A percentile compares a stretch with the other conserved stretches of the same genome.
phyloP scores from a whole-genome alignment of 2,888 invertebrate genomes.

The Dusona sp. region DNA sequence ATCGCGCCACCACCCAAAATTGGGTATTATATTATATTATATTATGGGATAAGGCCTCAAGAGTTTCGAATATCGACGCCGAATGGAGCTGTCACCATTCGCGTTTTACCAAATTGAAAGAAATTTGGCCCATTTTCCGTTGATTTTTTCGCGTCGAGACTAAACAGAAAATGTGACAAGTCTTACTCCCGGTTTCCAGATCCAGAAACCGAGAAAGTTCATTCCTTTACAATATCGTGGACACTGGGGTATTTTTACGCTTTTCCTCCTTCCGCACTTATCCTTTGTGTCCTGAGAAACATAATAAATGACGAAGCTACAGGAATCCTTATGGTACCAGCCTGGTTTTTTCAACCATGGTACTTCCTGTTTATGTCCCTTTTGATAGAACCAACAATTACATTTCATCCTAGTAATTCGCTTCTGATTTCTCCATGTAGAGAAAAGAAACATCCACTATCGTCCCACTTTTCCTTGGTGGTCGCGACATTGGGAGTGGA shows the following conservation, averaged over 20 bases:
- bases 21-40: too few species aligned
- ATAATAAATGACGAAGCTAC: constrained; percentile 64
- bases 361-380: constrained; percentile 37
- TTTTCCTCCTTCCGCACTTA: constrained; percentile 69
- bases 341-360: constrained; percentile 66
- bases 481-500: constrained; percentile 70
- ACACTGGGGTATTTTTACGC: constrained; percentile 68
- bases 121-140: constrained; percentile 56
- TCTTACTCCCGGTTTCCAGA: constrained; percentile 67
- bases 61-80: constrained; percentile 65
- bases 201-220: constrained; percentile 59
- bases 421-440: constrained; percentile 67
- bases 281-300: constrained; percentile 63
- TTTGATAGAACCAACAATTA: constrained; percentile 38
- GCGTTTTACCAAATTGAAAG: constrained; percentile 59
- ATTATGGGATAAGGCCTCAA: constrained; percentile 70
- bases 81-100: constrained; percentile 68
- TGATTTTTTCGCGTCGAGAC: constrained; percentile 70
- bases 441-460: constrained; percentile 63
- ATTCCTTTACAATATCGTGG: constrained; percentile 71
- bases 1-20: too few species aligned
- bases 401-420: constrained; percentile 56
- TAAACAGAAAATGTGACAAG: constrained; percentile 70
- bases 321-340: constrained; percentile 67
- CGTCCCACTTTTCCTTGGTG: constrained; percentile 69